Conservation (phyloP, 1,140 invertebrate genomes). For the Fopius arisanus region DNA sequence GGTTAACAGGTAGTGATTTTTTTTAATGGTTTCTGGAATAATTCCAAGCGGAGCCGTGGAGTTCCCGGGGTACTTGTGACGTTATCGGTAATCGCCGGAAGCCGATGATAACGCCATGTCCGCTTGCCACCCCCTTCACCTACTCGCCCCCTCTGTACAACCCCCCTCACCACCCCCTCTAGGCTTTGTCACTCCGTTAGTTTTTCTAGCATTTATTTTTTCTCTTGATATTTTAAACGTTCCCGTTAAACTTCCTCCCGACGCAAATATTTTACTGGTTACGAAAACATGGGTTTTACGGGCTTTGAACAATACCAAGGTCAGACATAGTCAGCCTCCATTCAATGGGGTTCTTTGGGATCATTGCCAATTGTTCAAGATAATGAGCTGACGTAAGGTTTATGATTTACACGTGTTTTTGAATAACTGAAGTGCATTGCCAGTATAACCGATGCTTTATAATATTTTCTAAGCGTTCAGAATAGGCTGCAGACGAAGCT, state of each 20-base stretch:
- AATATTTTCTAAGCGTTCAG: no score
- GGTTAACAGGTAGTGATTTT: not conserved
- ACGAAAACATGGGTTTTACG: not conserved
- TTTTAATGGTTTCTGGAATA: not conserved
- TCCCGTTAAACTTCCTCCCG: slow-evolving; percentile 9
- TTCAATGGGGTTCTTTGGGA: not conserved
- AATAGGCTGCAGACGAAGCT: no score
- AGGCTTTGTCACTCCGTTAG: not conserved
- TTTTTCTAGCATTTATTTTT: not conserved
- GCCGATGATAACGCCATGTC: slow-evolving; percentile 47
- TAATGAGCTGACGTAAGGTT: not conserved
- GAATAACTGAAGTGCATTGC: no score
- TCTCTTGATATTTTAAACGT: not conserved
- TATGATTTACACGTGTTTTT: not conserved
- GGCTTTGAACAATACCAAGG: slow-evolving; percentile 5
- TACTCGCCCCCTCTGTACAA: not conserved
- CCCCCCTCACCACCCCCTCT: not conserved
- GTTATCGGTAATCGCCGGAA: slow-evolving; percentile 50
- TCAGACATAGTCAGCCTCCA: not conserved
- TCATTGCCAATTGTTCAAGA: not conserved
- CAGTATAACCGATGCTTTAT: no score
- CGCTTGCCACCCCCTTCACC: slow-evolving; percentile 40
- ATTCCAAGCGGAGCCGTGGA: not conserved
- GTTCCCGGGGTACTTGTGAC: not conserved
- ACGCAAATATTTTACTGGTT: slow-evolving; percentile 4